Base-by-base conservation (phyloP, 1,140 invertebrate species). In the Camponotus pennsylvanicus region DNA sequence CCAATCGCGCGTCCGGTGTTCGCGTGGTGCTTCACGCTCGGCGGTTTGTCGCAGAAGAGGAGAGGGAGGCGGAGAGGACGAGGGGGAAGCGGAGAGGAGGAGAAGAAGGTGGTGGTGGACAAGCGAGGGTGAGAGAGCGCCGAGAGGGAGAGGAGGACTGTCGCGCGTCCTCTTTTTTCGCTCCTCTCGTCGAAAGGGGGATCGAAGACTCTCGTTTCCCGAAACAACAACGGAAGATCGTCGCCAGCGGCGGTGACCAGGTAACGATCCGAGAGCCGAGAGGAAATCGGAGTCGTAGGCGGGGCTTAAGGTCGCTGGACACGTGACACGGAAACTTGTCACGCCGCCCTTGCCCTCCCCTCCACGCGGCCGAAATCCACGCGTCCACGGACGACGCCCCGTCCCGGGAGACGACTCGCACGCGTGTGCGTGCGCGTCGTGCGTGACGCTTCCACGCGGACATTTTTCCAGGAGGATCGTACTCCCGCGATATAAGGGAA, bases 321-420 rank as follows among this genome's bases (percentile, higher is more conserved):
- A 95, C 94, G 94, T 95, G 94, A 95, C 94, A 93, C 93, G 92
- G 93, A 95, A 95, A 95, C 94, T 52, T 95, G 94, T 95, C 94
- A 95, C 93, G 94, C 94, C 94, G 94, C 94, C 94, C 94, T 94
- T 94, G 88, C 91, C 92, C 86, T 88, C 90, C 88, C 86, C 59
- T 79, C 84, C 86, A 88, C 86, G 34, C 64, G 89, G 85, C 85
- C 91, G 83, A 92, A 92, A 91, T 91, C 76, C 85, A 90, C 89
- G 86, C 83, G 86, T 88, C 82, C 64, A 18, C 27, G 64, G 77
- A 80, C 78, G 66, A 80, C 77, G 64, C 21, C 49, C 42, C 32
- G 11, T 32, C 27, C 57, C 49, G 45, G 49, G 61, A 37, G 45
- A 69, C 61, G 64, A 40, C 34, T 57, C 37, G 37, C 37, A 57